Percentiles rank a stretch among this genome's conserved stretches.
Conservation (phyloP, 1,140 invertebrate genomes). For the Solenopsis fugax region DNA sequence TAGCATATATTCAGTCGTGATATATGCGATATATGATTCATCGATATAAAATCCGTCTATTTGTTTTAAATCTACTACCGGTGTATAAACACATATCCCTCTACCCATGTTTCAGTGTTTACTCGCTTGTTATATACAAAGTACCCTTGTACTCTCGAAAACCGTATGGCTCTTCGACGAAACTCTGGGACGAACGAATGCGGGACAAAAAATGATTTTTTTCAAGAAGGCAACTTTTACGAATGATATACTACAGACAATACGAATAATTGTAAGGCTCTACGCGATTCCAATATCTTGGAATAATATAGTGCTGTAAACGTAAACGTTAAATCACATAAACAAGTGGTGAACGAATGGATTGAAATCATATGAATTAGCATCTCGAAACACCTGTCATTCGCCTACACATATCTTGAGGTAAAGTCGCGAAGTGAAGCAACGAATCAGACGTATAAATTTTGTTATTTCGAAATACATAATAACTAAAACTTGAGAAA, state of each 20-base stretch:
- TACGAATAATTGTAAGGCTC: background rate
- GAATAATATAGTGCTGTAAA: background rate
- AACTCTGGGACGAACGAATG: background rate
- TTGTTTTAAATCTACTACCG: constrained; percentile 27
- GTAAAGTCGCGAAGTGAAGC: background rate
- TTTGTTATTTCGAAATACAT: background rate
- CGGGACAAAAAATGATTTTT: background rate
- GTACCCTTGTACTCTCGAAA: constrained; percentile 35
- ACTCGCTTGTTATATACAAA: constrained; percentile 14
- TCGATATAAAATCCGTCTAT: constrained; percentile 17
- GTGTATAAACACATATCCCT: background rate
- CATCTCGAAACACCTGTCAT: background rate
- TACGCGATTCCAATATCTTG: background rate
- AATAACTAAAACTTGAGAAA: background rate
- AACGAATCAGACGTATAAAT: background rate
- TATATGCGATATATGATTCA: background rate
- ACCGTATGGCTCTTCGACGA: background rate
- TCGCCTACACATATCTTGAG: constrained; percentile 19
- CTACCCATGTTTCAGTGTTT: background rate
- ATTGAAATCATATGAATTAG: constrained; percentile 28
- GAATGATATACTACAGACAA: no score
- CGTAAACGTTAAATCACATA: background rate
- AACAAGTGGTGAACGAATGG: no score
- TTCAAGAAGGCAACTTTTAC: background rate
- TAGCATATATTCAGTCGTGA: background rate